Percentiles rank a stretch among this genome's conserved stretches.
Evolutionary conservation across 2,797 vertebrate genomes (phyloP).

Genomic region (Chloroceryle amazona): DNA sequence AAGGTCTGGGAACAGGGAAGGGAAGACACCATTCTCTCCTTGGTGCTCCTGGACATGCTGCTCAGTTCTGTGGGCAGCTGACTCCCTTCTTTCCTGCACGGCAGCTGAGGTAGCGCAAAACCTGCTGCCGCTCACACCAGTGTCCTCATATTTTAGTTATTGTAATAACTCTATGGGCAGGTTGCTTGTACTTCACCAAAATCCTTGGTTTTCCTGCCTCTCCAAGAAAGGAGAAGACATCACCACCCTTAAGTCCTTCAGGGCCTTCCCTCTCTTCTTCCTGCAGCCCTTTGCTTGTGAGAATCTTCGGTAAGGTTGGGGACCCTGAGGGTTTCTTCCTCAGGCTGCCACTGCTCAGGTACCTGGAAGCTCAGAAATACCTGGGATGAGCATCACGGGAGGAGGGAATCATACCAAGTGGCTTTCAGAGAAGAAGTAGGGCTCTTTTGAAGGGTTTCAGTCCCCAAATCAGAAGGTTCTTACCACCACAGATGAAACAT

Average conservation of each 20-base stretch:
- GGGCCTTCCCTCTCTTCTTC: not conserved
- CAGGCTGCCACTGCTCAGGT: not conserved
- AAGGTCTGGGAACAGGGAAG: not conserved
- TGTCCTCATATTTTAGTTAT: no score
- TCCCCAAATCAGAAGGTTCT: not conserved
- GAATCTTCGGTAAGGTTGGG: not conserved
- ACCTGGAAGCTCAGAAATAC: not conserved
- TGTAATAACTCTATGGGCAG: not conserved
- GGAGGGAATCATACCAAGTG: fast-evolving
- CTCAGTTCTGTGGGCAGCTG: not conserved
- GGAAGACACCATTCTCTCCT: not conserved
- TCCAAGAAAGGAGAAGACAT: not conserved
- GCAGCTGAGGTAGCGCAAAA: not conserved
- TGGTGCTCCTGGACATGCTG: not conserved
- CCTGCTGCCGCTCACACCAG: not conserved
- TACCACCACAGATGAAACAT: not conserved
- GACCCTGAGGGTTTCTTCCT: not conserved
- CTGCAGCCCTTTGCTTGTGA: not conserved
- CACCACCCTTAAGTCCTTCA: not conserved
- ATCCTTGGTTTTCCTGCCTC: not conserved
- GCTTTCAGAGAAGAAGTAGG: not conserved
- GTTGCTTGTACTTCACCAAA: not conserved
- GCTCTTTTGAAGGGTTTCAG: not conserved
- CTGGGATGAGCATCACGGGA: not conserved
- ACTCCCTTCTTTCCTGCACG: not conserved